Evolutionary conservation across 2,113 vertebrate genomes (phyloP), one percentile per base, ranked within the genome.

Genomic region (Verasper variegatus): DNA sequence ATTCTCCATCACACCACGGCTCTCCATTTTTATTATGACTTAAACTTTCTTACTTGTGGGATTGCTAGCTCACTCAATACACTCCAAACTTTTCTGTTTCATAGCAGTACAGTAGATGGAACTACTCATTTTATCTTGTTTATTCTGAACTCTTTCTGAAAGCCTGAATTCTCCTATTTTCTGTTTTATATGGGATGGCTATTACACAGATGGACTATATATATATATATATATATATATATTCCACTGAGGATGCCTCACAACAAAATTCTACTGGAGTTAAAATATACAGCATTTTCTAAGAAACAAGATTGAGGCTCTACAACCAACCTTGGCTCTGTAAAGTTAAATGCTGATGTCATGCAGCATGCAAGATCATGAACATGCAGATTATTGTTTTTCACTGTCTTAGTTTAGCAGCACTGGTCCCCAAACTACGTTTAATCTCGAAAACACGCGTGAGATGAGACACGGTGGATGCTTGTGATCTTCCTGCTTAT

Each of bases 71-170:
- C 35, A 64, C 52, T 64, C 64, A 24, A 60, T 55, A 63, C 51
- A 54, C 60, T 58, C 42, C 18, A 58, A 74, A 70, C 61, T 40
- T 73, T 70, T 71, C 55, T 17, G 10, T 67, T 74, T 63, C 26
- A 27, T 20, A 42, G 17, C 40, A 0, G 1, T 21, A 21, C 26
- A 37, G 12, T 12, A 49, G 23, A 40, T 26, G 40, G 21, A 74
- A 78, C 60, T 27, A 55, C 24, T 15, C 7, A 24, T 74, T 74
- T 47, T 27, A 31, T 23, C 40, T 62, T 52, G 21, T 70, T 68
- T 68, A 63, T 67, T 54, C 20, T 59, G 27, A 18, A 1, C 2
- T 55, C 40, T 58, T 61, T 31, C 35, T 40, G 62, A 21, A 37
- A 42, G 15, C 31, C 23, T 35, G 56, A 59, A 17, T 47, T 14